phyloP scores from a whole-genome alignment of 2,113 vertebrate genomes.

The Tiliqua scincoides region DNA sequence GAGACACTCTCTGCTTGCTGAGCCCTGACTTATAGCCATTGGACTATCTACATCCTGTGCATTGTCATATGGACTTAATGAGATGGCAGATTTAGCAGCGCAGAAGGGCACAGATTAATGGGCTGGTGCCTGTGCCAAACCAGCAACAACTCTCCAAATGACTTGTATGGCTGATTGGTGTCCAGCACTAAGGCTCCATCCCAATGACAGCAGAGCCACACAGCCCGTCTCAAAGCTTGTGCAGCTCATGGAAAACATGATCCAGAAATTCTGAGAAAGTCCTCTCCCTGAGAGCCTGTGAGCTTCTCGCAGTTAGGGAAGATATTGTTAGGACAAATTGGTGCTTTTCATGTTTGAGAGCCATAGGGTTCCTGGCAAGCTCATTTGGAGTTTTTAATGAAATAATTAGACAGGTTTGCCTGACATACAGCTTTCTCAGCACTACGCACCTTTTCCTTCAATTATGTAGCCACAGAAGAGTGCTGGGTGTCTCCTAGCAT shows the following conservation, averaged over 20 bases:
- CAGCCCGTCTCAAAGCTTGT: neutral
- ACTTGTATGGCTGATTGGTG: neutral
- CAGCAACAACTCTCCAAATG: constrained; percentile 8
- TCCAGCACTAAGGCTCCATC: neutral
- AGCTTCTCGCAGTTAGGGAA: neutral
- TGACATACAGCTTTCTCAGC: neutral
- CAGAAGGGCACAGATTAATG: constrained; percentile 11
- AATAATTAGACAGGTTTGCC: neutral
- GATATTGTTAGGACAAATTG: neutral
- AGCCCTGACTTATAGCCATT: neutral
- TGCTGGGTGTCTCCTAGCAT: neutral
- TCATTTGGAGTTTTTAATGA: neutral
- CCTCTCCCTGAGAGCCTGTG: neutral
- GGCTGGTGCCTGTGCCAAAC: neutral
- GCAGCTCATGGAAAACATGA: neutral
- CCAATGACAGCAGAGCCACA: neutral
- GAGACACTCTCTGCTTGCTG: neutral
- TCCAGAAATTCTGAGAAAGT: neutral
- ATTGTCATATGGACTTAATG: constrained; percentile 14
- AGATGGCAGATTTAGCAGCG: constrained; percentile 1
- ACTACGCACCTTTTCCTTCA: neutral
- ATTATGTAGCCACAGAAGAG: neutral
- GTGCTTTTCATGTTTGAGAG: neutral
- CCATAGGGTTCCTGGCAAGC: neutral
- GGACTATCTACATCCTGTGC: neutral